phyloP scores from a whole-genome alignment of 2,113 vertebrate species.

The Ammodytes marinus region DNA sequence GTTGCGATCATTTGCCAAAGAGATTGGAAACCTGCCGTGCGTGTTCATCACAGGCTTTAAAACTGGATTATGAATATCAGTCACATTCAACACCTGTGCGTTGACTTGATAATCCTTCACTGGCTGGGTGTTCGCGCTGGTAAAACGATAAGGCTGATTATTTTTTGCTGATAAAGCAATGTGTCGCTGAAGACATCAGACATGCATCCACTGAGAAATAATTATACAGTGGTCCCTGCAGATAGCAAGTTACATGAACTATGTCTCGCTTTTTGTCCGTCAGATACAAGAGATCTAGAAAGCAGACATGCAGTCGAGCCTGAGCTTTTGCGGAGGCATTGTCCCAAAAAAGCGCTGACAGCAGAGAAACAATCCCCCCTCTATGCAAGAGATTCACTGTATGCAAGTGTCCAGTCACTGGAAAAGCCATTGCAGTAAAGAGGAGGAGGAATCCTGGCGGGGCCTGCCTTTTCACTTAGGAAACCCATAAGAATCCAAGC shows the following conservation, averaged over 20 bases:
- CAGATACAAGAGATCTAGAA: constrained; percentile 59
- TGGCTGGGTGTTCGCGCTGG: constrained; percentile 47
- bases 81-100: constrained; percentile 62
- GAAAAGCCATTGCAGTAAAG: constrained; percentile 78
- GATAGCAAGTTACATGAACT: constrained; percentile 50
- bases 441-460: constrained; percentile 60
- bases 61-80: constrained; percentile 57
- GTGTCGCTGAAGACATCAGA: constrained; percentile 36
- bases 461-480: constrained; percentile 81
- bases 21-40: constrained; percentile 33
- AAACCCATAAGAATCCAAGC: constrained; percentile 75
- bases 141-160: constrained; percentile 67
- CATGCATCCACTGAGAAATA: constrained; percentile 38
- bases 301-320: constrained; percentile 48
- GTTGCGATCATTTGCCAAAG: constrained; percentile 50
- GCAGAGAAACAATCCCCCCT: constrained; percentile 14
- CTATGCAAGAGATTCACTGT: constrained; percentile 47
- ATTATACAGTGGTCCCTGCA: constrained; percentile 33
- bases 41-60: constrained; percentile 62
- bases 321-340: constrained; percentile 53
- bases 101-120: constrained; percentile 66
- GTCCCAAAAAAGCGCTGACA: constrained; percentile 67
- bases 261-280: constrained; percentile 36
- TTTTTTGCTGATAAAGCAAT: constrained; percentile 69
- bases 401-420: constrained; percentile 70